Percentiles rank a stretch among this genome's conserved stretches.
These are phyloP conservation scores for Esox lucius DNA, from an alignment of 2,797 vertebrate genomes.

Conservation along the genomic window DNA sequence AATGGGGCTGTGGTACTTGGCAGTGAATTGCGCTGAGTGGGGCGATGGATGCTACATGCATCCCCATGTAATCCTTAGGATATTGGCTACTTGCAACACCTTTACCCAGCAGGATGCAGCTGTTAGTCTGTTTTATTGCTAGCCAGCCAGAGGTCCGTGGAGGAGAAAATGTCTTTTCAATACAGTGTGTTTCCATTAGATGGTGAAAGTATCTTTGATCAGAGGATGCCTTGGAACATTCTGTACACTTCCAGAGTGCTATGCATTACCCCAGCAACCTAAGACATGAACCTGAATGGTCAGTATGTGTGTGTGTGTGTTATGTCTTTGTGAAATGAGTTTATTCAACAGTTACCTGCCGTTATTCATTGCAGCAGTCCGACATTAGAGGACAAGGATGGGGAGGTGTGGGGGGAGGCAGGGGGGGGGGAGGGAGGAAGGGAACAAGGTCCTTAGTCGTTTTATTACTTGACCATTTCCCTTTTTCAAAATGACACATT, in stretches of 20 bases:
- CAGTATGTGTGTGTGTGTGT: neutral
- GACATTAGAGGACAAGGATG: neutral
- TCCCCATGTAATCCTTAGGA: neutral
- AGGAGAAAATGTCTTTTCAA: neutral
- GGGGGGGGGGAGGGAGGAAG: constrained; percentile 8
- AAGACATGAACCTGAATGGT: neutral
- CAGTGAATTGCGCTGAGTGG: neutral
- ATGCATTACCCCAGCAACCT: too few relatives aligned
- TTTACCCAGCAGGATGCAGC: neutral
- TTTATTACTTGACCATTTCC: constrained; percentile 64
- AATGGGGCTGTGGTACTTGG: neutral
- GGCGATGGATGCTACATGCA: neutral
- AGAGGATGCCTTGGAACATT: too few relatives aligned
- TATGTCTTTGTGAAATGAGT: neutral
- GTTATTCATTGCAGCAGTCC: neutral
- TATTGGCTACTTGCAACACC: neutral
- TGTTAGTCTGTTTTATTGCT: neutral
- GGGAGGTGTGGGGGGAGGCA: too few relatives aligned
- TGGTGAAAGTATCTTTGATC: neutral
- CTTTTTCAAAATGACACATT: constrained; percentile 60
- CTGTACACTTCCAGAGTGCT: too few relatives aligned
- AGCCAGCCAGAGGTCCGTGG: neutral
- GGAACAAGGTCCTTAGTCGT: constrained; percentile 30
- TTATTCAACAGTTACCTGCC: neutral
- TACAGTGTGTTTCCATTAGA: neutral